These are phyloP conservation scores for Ailurus styani DNA, from an alignment of 2,113 vertebrate genomes.

Conservation along the genomic window DNA sequence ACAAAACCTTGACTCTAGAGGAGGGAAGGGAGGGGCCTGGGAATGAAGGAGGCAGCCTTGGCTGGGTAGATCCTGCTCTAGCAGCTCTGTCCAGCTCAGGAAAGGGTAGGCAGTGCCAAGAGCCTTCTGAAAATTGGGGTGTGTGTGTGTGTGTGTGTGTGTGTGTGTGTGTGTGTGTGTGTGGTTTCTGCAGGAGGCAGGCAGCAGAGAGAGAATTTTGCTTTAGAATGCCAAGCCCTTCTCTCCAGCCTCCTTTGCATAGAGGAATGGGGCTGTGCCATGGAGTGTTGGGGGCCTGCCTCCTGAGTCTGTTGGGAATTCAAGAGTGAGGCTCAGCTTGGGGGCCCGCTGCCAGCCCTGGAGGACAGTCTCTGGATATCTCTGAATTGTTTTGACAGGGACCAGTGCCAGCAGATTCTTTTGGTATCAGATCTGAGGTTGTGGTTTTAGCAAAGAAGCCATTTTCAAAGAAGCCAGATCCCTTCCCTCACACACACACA, in stretches of 20 bases:
- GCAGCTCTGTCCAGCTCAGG: conserved; percentile 65
- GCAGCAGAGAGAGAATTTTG: neutral
- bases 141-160: neutral
- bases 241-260: neutral
- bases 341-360: conserved; percentile 22
- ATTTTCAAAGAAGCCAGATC: conserved; percentile 31
- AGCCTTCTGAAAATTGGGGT: conserved; percentile 18
- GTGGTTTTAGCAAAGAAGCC: conserved; percentile 50
- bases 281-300: neutral
- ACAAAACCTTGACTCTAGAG: conserved; percentile 74
- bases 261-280: neutral
- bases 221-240: neutral
- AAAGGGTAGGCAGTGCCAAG: conserved; percentile 64
- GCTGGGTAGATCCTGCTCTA: conserved; percentile 59
- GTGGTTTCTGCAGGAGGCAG: neutral
- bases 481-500: neutral
- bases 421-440: conserved; percentile 55
- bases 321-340: neutral
- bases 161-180: neutral
- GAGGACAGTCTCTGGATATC: conserved; percentile 17
- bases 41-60: neutral
- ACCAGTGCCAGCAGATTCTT: conserved; percentile 26
- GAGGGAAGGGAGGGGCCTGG: conserved; percentile 51
- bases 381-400: conserved; percentile 51
- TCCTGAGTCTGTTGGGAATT: neutral